Evolutionary conservation across 2,888 invertebrate species (phyloP).

Genomic region (Abrostola triplasia): DNA sequence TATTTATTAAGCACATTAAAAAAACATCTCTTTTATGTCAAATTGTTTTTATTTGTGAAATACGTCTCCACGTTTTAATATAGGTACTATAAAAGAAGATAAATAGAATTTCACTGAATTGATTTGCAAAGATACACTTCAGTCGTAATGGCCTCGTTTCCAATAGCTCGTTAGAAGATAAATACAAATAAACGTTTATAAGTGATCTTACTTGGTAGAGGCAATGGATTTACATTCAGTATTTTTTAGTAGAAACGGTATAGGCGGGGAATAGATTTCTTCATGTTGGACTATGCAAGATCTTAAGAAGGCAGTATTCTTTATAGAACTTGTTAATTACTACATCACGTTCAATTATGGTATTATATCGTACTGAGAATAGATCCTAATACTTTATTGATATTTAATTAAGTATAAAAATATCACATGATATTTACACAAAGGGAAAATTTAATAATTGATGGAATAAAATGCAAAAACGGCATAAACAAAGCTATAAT

Average conservation of each 20-base stretch:
- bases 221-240: constrained; percentile 58
- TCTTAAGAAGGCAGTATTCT: no score
- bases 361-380: no score
- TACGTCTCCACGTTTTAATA: no score
- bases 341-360: no score
- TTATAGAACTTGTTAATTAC: no score
- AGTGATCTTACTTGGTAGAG: constrained; percentile 70
- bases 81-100: not conserved
- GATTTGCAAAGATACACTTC: constrained; percentile 37
- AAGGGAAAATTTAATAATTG: constrained; percentile 7
- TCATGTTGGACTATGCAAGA: no score
- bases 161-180: constrained; percentile 56
- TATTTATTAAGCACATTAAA: no score
- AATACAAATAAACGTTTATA: constrained; percentile 73
- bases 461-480: constrained; percentile 30
- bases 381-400: no score
- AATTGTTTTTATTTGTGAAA: no score
- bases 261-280: no score
- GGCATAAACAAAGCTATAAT: constrained; percentile 42
- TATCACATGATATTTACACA: not conserved
- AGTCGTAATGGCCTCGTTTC: constrained; percentile 46
- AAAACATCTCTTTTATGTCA: no score
- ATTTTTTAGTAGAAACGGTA: no score
- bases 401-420: not conserved
- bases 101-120: constrained; percentile 36